Percentiles rank a stretch among this genome's conserved stretches.
Conservation (phyloP, 1,140 invertebrate species). For the Parapsyche elsis region DNA sequence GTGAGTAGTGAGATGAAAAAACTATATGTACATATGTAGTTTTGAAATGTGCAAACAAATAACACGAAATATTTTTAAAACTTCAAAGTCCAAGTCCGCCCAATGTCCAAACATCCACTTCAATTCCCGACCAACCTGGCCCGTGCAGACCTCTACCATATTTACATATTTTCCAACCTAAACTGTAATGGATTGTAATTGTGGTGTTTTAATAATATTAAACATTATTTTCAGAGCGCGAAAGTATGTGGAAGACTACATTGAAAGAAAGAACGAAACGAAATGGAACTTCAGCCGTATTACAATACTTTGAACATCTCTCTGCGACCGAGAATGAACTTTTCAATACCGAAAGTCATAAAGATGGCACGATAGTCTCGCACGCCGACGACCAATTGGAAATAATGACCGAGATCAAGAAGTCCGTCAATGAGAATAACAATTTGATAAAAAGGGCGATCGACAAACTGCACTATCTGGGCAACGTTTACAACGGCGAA, state of each 20-base stretch:
- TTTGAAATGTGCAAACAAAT: no score
- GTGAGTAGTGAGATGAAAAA: no score
- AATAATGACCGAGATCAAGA: slow-evolving; percentile 64
- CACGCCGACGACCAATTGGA: slow-evolving; percentile 61
- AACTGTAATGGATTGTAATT: neutral
- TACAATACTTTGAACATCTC: slow-evolving; percentile 52
- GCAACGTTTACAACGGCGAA: slow-evolving; percentile 57
- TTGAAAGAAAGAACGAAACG: slow-evolving; percentile 61
- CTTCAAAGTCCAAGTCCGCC: no score
- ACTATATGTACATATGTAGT: no score
- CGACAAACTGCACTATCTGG: slow-evolving; percentile 55
- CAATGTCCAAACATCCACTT: no score
- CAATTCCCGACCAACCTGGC: no score
- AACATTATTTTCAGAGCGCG: slow-evolving; percentile 60
- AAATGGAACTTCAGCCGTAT: slow-evolving; percentile 50
- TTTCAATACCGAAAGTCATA: neutral
- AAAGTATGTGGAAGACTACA: slow-evolving; percentile 61
- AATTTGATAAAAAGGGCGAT: slow-evolving; percentile 64
- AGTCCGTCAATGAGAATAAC: slow-evolving; percentile 65
- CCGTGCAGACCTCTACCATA: no score
- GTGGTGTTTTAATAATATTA: neutral
- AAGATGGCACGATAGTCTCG: slow-evolving; percentile 52
- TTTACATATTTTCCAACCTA: no score
- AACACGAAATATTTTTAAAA: no score
- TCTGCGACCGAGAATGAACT: slow-evolving; percentile 29